Evolutionary conservation across 2,888 invertebrate species (phyloP).

Genomic region (Tipula helvola): DNA sequence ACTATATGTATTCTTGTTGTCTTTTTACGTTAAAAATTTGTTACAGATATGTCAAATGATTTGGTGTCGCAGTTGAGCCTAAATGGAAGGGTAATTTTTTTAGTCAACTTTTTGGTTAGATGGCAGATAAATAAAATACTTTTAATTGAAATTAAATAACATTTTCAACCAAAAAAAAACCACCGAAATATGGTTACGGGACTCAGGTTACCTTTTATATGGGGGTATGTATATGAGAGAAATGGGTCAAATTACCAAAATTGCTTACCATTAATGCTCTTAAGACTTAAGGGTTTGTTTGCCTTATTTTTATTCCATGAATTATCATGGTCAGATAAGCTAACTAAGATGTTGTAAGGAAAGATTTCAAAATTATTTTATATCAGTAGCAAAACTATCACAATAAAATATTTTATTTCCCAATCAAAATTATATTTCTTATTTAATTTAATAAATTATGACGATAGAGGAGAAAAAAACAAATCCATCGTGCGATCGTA

Average conservation of each 20-base stretch:
- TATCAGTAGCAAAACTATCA: not conserved
- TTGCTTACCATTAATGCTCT: not conserved
- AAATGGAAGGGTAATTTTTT: not conserved
- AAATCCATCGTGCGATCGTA: not conserved
- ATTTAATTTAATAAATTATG: not conserved
- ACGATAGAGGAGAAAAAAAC: not conserved
- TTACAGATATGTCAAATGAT: slow-evolving; percentile 1
- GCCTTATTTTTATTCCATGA: not conserved
- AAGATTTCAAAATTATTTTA: not conserved
- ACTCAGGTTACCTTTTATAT: not conserved
- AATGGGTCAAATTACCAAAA: not conserved
- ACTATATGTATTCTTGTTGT: not conserved
- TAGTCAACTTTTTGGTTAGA: not conserved
- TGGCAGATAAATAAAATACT: not conserved
- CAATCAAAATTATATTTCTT: not conserved
- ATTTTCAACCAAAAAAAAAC: not conserved
- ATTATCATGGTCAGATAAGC: no score
- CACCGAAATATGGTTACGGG: not conserved
- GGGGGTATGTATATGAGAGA: no score
- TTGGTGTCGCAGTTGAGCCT: not conserved
- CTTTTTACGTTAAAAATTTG: not conserved
- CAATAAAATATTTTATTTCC: not conserved
- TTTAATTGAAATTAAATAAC: not conserved
- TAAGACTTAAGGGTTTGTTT: no score
- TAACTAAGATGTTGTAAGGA: not conserved